Conservation (phyloP, 2,888 invertebrate genomes). For the Dryadula phaetusa region DNA sequence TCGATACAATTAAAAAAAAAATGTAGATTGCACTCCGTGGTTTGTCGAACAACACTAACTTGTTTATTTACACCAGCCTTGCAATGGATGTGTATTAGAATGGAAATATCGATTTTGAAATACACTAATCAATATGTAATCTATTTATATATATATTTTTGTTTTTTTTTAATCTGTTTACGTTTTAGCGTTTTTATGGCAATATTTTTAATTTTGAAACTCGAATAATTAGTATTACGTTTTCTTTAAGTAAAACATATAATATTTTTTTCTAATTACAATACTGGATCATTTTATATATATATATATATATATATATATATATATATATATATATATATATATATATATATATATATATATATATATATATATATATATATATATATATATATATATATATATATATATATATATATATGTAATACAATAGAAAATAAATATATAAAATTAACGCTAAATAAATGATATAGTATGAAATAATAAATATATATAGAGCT, state of each 20-base stretch:
- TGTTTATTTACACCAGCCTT: neutral
- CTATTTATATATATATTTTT: neutral
- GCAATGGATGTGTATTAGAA: neutral
- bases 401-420: too few species aligned
- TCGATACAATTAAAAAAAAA: neutral
- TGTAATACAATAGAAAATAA: too few species aligned
- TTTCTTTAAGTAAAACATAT: too few species aligned
- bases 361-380: too few species aligned
- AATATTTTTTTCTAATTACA: too few species aligned
- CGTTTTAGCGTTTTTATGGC: neutral
- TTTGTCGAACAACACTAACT: neutral
- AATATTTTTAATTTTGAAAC: neutral
- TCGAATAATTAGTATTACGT: too few species aligned
- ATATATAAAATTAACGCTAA: neutral
- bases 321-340: too few species aligned
- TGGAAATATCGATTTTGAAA: neutral
- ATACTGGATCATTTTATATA: too few species aligned
- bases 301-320: too few species aligned
- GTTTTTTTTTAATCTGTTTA: neutral
- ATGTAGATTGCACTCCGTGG: slow-evolving; percentile 11
- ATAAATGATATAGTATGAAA: slow-evolving; percentile 1
- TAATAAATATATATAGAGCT: neutral
- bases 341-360: too few species aligned
- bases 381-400: too few species aligned
- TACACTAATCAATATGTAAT: too few species aligned